Evolutionary conservation across 2,113 vertebrate species (phyloP).

Genomic region (Panthera leo): DNA sequence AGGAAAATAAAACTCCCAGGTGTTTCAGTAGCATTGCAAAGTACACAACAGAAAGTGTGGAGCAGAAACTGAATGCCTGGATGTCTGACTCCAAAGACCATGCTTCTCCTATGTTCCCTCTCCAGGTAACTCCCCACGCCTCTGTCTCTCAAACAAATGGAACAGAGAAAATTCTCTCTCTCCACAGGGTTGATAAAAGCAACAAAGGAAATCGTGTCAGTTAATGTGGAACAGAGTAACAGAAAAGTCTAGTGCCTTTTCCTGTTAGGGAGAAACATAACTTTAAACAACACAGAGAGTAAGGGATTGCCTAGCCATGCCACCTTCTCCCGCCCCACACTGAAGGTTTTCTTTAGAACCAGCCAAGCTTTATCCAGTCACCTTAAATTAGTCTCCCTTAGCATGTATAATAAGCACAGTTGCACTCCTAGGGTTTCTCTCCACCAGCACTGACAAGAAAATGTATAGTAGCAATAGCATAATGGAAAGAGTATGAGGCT

Average conservation of each 20-base stretch:
- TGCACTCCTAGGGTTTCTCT: not conserved
- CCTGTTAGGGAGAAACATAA: not conserved
- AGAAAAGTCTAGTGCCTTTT: not conserved
- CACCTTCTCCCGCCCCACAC: not conserved
- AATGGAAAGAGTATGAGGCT: not conserved
- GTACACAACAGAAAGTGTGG: not conserved
- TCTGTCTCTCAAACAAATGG: not conserved
- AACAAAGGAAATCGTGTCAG: not conserved
- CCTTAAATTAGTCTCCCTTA: not conserved
- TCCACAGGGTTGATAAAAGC: not conserved
- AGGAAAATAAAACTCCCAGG: not conserved
- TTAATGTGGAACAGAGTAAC: not conserved
- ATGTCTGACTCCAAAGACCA: not conserved
- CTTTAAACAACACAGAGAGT: not conserved
- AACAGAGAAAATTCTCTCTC: not conserved
- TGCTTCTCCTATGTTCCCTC: not conserved
- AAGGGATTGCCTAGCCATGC: not conserved
- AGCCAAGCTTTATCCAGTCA: not conserved
- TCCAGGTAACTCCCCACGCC: not conserved
- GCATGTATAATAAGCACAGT: not conserved
- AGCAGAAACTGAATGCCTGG: not conserved
- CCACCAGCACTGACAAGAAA: not conserved
- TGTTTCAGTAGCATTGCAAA: not conserved
- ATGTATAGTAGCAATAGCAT: not conserved
- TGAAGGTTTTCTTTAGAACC: not conserved